Conservation (phyloP, 2,888 invertebrate species). For the Kryphioiulus occultus region DNA sequence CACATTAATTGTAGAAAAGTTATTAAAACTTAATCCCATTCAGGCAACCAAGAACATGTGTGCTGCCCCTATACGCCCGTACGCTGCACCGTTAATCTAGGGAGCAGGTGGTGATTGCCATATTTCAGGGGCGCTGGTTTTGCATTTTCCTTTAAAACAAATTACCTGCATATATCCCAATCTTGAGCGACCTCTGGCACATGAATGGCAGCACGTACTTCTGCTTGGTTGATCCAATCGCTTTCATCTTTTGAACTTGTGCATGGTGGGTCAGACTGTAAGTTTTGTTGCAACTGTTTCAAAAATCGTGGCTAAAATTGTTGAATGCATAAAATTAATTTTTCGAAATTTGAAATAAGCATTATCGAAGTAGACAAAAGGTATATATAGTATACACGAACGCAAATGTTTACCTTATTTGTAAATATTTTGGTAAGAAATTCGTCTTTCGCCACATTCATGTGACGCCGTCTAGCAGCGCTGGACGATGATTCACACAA, state of each 20-base stretch:
- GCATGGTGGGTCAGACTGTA: conserved; percentile 55
- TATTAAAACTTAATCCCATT: no score
- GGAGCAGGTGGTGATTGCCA: no score
- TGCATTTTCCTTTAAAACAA: not conserved
- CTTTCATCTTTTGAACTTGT: conserved; percentile 53
- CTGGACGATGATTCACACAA: conserved; percentile 20
- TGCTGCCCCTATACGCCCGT: no score
- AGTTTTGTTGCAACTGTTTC: not conserved
- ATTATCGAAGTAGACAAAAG: not conserved
- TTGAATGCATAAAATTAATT: not conserved
- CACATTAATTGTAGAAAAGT: no score
- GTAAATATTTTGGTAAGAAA: not conserved
- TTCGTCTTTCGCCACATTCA: not conserved
- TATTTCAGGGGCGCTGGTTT: no score
- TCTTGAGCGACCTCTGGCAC: conserved; percentile 53
- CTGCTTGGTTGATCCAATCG: conserved; percentile 55
- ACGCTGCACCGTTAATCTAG: no score
- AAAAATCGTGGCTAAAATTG: not conserved
- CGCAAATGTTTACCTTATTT: not conserved
- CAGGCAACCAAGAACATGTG: no score
- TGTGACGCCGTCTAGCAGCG: no score
- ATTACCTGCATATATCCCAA: conserved; percentile 48
- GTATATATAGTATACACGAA: not conserved
- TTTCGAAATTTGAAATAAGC: not conserved
- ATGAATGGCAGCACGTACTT: conserved; percentile 56